Percentiles rank a stretch among this genome's conserved stretches.
phyloP scores from a whole-genome alignment of 2,113 vertebrate species.

The Felis chaus region DNA sequence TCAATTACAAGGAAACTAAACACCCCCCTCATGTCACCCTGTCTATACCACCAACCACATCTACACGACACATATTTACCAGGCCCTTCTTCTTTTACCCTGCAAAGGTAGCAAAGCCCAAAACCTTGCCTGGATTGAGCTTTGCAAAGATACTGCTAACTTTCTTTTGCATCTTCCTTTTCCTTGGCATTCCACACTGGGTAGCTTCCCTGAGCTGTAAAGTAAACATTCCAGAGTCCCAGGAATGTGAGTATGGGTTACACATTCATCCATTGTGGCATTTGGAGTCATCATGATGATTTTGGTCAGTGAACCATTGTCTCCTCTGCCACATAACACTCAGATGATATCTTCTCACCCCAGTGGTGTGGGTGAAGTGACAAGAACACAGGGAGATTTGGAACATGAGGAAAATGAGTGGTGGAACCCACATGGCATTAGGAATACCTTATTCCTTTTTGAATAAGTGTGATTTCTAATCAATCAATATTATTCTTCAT shows the following conservation, averaged over 20 bases:
- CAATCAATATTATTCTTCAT: neutral
- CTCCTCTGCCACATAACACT: neutral
- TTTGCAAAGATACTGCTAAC: neutral
- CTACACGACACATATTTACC: neutral
- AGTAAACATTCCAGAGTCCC: neutral
- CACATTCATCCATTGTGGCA: neutral
- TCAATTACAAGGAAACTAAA: neutral
- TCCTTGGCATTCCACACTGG: neutral
- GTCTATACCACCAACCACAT: neutral
- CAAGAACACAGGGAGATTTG: neutral
- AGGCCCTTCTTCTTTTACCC: neutral
- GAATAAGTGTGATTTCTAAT: neutral
- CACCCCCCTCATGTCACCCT: neutral
- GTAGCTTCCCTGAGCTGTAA: neutral
- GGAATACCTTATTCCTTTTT: neutral
- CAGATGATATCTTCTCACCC: neutral
- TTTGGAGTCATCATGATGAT: too few species aligned
- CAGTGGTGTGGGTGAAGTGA: neutral
- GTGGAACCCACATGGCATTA: neutral
- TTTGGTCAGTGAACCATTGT: neutral
- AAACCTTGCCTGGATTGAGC: neutral
- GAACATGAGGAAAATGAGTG: neutral
- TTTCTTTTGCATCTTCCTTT: neutral
- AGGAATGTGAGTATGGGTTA: neutral
- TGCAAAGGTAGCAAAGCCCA: neutral